Evolutionary conservation across 2,888 invertebrate species (phyloP).

Genomic region (Drosophila austrosaltans): DNA sequence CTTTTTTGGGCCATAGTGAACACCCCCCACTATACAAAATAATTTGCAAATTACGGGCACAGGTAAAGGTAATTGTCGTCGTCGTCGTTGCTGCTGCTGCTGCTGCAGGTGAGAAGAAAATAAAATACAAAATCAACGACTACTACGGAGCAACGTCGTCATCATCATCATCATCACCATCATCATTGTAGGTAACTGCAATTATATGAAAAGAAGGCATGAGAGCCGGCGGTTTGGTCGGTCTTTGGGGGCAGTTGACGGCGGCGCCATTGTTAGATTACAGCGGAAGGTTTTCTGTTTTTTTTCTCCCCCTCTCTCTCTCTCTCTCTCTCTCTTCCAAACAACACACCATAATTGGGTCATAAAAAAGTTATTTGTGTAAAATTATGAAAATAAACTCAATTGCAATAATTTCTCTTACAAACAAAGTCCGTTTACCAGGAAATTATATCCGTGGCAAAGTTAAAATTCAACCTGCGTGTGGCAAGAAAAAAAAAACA

Average conservation of each 20-base stretch:
- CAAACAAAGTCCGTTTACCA: conserved; percentile 52
- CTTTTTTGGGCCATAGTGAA: conserved; percentile 36
- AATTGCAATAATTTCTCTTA: conserved; percentile 72
- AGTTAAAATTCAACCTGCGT: conserved; percentile 16
- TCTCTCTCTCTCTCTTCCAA: background rate
- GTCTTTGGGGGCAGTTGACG: conserved; percentile 6
- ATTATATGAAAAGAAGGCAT: background rate
- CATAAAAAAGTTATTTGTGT: conserved; percentile 77
- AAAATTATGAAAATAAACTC: conserved; percentile 77
- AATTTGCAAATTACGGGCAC: conserved; percentile 64
- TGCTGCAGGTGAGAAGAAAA: conserved; percentile 63
- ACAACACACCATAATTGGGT: conserved; percentile 61
- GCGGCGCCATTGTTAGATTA: conserved; percentile 46
- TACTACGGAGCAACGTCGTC: conserved; percentile 24
- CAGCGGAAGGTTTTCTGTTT: conserved; percentile 39
- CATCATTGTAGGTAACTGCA: conserved; percentile 30
- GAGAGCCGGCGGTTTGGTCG: conserved; percentile 1
- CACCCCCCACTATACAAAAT: conserved; percentile 55
- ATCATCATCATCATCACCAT: conserved; percentile 3
- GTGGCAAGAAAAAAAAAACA: conserved; percentile 7
- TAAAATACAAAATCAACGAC: conserved; percentile 45
- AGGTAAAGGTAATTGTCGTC: conserved; percentile 54
- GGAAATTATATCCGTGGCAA: conserved; percentile 48
- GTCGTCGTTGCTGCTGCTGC: conserved; percentile 10
- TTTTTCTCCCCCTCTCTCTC: background rate